phyloP scores from a whole-genome alignment of 2,113 vertebrate genomes.

The Loxodonta africana region DNA sequence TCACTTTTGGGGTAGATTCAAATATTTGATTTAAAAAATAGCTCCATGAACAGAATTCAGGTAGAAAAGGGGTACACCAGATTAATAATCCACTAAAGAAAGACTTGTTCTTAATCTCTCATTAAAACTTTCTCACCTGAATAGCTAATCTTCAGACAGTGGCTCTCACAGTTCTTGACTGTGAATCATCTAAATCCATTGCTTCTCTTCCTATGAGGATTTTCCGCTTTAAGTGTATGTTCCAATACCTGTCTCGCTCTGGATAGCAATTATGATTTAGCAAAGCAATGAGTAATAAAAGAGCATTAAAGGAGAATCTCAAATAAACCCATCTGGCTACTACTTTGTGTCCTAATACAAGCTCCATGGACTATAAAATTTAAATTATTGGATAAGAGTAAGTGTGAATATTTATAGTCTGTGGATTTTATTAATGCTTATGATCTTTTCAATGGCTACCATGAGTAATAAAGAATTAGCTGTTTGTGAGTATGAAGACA shows the following conservation, averaged over 20 bases:
- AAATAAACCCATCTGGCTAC: slow-evolving; percentile 29
- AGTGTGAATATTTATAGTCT: slow-evolving; percentile 27
- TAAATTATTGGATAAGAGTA: slow-evolving; percentile 36
- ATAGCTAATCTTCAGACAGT: slow-evolving; percentile 13
- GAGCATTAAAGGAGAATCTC: background rate
- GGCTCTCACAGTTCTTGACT: slow-evolving; percentile 41
- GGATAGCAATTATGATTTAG: slow-evolving; percentile 35
- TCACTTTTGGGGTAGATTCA: background rate
- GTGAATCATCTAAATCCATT: slow-evolving; percentile 16
- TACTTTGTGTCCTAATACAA: slow-evolving; percentile 39
- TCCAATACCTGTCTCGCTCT: slow-evolving; percentile 7
- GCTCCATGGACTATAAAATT: background rate
- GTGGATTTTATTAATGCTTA: background rate
- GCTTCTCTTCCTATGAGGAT: slow-evolving; percentile 49
- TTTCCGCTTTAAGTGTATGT: background rate
- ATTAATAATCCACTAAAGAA: background rate
- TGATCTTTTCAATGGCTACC: background rate
- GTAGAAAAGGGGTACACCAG: background rate
- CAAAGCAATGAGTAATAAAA: slow-evolving; percentile 26
- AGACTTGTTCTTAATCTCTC: background rate
- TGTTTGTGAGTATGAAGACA: background rate
- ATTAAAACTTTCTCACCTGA: too few species aligned
- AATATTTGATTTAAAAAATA: slow-evolving; percentile 32
- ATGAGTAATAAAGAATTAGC: background rate
- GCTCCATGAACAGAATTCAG: slow-evolving; percentile 37